phyloP scores from a whole-genome alignment of 2,113 vertebrate species.

The Alexandromys fortis region DNA sequence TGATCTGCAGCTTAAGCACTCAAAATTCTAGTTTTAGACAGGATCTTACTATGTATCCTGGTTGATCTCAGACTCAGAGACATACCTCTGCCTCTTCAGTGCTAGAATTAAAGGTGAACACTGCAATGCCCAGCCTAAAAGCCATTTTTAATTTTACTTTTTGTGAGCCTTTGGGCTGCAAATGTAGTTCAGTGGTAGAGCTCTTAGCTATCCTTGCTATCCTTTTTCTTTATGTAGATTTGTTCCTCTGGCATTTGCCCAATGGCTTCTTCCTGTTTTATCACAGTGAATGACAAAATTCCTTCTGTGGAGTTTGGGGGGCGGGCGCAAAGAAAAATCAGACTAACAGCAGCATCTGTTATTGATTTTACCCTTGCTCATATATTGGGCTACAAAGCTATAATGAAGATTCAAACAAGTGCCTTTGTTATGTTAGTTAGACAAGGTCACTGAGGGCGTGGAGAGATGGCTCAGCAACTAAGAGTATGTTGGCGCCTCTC shows the following conservation, averaged over 20 bases:
- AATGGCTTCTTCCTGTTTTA: background rate
- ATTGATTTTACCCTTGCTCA: constrained; percentile 8
- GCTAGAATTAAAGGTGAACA: background rate
- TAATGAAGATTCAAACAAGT: background rate
- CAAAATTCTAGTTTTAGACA: background rate
- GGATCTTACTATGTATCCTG: background rate
- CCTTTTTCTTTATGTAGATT: background rate
- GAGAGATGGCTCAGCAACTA: background rate
- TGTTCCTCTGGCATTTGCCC: background rate
- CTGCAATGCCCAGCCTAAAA: background rate
- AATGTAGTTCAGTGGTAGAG: background rate
- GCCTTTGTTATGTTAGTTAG: background rate
- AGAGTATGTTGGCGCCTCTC: background rate
- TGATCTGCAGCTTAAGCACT: background rate
- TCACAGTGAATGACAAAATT: background rate
- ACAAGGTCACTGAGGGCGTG: background rate
- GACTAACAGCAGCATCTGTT: background rate
- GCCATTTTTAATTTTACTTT: background rate
- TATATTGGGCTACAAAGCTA: background rate
- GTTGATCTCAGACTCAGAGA: background rate
- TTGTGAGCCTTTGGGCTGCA: background rate
- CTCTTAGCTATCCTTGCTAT: background rate
- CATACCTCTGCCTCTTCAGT: background rate
- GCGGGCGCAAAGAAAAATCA: background rate
- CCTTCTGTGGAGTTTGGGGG: background rate